These are phyloP conservation scores for Beaufortia kweichowensis DNA, from an alignment of 2,113 vertebrate genomes.

Conservation along the genomic window DNA sequence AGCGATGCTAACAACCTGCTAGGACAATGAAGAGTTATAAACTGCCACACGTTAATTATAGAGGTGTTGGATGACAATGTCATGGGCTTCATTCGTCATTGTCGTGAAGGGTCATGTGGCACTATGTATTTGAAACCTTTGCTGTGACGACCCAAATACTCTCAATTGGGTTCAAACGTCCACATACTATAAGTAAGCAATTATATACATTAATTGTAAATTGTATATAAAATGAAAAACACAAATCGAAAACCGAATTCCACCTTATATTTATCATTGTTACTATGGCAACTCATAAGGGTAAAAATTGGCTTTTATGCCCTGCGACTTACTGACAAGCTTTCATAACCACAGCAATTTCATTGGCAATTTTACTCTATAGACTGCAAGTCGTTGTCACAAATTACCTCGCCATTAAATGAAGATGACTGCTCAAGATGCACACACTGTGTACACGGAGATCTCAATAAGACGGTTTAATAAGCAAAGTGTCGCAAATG, in stretches of 20 bases:
- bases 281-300: constrained; percentile 49
- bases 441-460: not conserved
- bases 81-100: not conserved
- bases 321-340: constrained; percentile 37
- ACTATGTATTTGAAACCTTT: not conserved
- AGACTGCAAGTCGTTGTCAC: constrained; percentile 34
- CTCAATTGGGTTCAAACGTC: too few relatives aligned
- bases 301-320: constrained; percentile 39
- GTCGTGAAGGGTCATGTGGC: not conserved
- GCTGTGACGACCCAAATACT: too few relatives aligned
- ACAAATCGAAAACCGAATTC: not conserved
- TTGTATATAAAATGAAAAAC: not conserved
- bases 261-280: constrained; percentile 39
- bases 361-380: constrained; percentile 20
- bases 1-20: constrained; percentile 7
- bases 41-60: constrained; percentile 19
- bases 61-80: not conserved
- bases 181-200: not conserved
- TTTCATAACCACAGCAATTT: constrained; percentile 45
- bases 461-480: constrained; percentile 1
- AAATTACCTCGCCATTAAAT: constrained; percentile 46
- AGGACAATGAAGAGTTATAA: not conserved
- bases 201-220: not conserved
- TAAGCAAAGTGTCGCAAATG: constrained; percentile 10
- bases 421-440: constrained; percentile 16